Evolutionary conservation across 1,140 invertebrate genomes (phyloP).

Genomic region (Bacillus rossius): DNA sequence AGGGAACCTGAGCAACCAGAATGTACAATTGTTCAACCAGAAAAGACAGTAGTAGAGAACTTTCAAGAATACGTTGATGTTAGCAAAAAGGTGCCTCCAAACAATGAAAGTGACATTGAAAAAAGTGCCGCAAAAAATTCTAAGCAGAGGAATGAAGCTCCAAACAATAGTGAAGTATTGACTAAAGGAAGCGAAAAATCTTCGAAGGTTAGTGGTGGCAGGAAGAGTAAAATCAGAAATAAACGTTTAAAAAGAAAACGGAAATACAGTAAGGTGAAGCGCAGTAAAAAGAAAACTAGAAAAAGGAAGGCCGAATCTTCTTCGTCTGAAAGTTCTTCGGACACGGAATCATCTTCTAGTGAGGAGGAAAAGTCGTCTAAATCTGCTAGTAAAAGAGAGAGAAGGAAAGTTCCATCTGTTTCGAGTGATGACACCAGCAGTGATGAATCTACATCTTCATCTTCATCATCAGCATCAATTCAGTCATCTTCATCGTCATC

Average conservation of each 20-base stretch:
- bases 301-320: no score
- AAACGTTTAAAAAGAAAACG: constrained; percentile 3
- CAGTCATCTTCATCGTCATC: neutral
- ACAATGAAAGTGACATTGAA: neutral
- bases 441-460: neutral
- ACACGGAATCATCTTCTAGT: no score
- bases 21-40: no score
- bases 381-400: no score
- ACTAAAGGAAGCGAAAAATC: neutral
- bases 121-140: neutral
- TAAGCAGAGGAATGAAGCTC: neutral
- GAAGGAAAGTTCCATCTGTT: no score
- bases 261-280: neutral
- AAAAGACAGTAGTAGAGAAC: no score
- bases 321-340: no score
- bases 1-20: no score
- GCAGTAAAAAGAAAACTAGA: neutral
- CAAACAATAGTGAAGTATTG: neutral
- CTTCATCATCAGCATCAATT: neutral
- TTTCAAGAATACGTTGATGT: no score
- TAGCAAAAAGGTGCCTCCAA: neutral
- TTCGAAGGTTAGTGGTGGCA: neutral
- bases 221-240: neutral
- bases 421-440: neutral
- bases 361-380: no score